Percentiles rank a stretch among this genome's conserved stretches.
These are phyloP conservation scores for Pseudomyrmex pallidus DNA, from an alignment of 1,140 invertebrate species.

Conservation along the genomic window DNA sequence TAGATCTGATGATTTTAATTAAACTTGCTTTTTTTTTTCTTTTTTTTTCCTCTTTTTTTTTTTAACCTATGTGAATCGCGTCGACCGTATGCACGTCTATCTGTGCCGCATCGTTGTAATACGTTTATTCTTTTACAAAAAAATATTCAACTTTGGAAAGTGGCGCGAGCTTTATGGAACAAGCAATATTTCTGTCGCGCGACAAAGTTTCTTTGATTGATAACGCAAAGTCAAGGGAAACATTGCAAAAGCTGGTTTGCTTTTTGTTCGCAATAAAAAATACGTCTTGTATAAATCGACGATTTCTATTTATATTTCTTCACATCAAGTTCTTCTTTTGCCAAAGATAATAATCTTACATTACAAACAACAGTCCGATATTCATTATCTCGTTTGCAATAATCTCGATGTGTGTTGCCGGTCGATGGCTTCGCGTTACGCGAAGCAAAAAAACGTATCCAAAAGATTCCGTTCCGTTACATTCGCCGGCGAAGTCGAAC, in stretches of 20 bases:
- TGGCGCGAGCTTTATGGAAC: constrained; percentile 1
- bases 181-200: constrained; percentile 18
- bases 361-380: constrained; percentile 22
- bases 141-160: constrained; percentile 23
- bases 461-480: constrained; percentile 27
- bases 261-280: not conserved
- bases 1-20: no score
- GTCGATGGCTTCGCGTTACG: constrained; percentile 5
- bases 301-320: not conserved
- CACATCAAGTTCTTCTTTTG: no score
- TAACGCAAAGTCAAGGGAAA: constrained; percentile 1
- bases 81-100: not conserved
- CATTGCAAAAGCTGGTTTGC: not conserved
- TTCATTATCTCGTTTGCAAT: constrained; percentile 1
- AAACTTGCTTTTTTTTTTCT: no score
- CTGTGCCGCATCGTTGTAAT: not conserved
- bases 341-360: constrained; percentile 11
- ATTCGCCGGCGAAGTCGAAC: constrained; percentile 51
- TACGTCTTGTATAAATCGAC: constrained; percentile 8
- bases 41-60: not conserved
- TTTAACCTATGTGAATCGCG: not conserved
- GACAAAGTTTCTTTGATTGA: constrained; percentile 41
- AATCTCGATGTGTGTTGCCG: not conserved
- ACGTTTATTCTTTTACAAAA: constrained; percentile 40
- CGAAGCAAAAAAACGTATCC: no score